phyloP scores from a whole-genome alignment of 2,113 vertebrate genomes.

The Siphamia tubifer region DNA sequence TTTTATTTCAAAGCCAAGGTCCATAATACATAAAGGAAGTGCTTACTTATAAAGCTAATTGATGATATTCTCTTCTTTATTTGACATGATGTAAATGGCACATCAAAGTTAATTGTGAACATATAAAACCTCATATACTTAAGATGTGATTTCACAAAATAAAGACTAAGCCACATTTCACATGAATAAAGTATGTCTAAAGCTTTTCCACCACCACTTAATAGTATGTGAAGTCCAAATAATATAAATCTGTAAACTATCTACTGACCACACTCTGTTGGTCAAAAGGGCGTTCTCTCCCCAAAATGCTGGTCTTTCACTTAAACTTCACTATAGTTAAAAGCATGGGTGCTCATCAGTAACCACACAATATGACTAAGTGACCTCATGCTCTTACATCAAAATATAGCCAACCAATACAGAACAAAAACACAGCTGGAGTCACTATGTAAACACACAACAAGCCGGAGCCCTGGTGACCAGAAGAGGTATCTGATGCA shows the following conservation, averaged over 20 bases:
- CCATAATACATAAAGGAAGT: too few relatives aligned
- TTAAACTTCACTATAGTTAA: constrained; percentile 47
- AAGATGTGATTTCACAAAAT: background rate
- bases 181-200: constrained; percentile 3
- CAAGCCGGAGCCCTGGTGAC: background rate
- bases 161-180: background rate
- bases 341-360: constrained; percentile 55
- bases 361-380: constrained; percentile 54
- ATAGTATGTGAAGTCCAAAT: constrained; percentile 46
- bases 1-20: too few relatives aligned
- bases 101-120: background rate
- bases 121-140: background rate
- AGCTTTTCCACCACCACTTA: constrained; percentile 32
- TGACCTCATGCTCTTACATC: constrained; percentile 61
- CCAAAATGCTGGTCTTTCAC: constrained; percentile 48
- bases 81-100: background rate
- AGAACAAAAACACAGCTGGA: constrained; percentile 58
- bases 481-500: background rate
- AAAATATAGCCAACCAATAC: constrained; percentile 46
- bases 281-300: constrained; percentile 53
- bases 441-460: constrained; percentile 49
- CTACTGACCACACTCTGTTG: constrained; percentile 49
- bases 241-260: constrained; percentile 33
- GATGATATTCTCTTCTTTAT: constrained; percentile 3
- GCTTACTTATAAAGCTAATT: too few relatives aligned